A percentile compares a stretch with the other conserved stretches of the same genome.
Conservation (phyloP, 2,113 vertebrate genomes). For the Ploceus nigricollis region DNA sequence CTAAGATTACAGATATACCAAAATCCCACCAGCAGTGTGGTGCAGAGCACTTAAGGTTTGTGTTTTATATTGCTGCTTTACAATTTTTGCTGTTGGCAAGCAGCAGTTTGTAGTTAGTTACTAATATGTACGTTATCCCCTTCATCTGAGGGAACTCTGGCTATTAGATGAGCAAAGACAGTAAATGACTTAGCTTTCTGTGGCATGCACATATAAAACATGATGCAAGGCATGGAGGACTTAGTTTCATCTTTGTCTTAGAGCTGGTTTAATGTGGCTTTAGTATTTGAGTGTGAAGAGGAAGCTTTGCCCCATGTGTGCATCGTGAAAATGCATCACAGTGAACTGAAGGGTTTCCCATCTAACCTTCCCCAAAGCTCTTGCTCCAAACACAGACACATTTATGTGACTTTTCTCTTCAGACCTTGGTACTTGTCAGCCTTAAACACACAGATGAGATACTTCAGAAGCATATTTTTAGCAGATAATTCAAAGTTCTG, state of each 20-base stretch:
- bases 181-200: not conserved
- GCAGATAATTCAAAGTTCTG: not conserved
- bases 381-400: not conserved
- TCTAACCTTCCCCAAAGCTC: not conserved
- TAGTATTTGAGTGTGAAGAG: not conserved
- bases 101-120: not conserved
- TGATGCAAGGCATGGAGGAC: not conserved
- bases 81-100: not conserved
- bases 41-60: not conserved
- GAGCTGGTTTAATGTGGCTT: not conserved
- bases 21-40: not conserved
- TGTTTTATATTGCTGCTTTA: not conserved
- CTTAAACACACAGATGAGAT: not conserved
- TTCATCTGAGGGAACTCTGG: not conserved
- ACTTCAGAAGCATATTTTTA: not conserved
- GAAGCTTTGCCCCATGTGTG: not conserved
- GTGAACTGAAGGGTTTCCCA: not conserved
- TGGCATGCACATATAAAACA: not conserved
- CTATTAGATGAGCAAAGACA: not conserved
- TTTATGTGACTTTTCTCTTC: not conserved
- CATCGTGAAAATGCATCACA: not conserved
- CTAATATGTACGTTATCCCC: not conserved
- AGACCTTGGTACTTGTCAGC: not conserved
- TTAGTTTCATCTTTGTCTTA: not conserved
- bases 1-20: not conserved